Evolutionary conservation across 1,140 invertebrate genomes (phyloP).

Genomic region (Zaprionus taronus): DNA sequence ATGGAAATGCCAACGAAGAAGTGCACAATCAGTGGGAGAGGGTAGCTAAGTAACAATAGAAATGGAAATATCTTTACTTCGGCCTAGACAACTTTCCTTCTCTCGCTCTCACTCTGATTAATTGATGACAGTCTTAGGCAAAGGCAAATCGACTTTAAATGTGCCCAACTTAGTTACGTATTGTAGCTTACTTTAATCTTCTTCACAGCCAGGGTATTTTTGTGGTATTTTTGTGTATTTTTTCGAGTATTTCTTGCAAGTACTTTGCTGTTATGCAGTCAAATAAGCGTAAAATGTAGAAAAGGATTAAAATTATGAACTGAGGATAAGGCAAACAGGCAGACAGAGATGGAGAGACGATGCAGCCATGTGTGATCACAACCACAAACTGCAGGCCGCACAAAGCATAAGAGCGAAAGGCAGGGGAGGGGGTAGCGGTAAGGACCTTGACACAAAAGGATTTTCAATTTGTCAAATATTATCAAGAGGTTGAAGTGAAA

Average conservation of each 20-base stretch:
- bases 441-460: conserved; percentile 61
- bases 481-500: conserved; percentile 60
- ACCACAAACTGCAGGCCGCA: conserved; percentile 36
- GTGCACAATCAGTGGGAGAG: neutral
- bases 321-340: conserved; percentile 65
- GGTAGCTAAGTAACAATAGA: too few relatives aligned
- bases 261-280: conserved; percentile 45
- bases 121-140: conserved; percentile 35
- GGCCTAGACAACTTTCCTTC: conserved; percentile 1
- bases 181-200: neutral
- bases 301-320: conserved; percentile 80
- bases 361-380: conserved; percentile 48
- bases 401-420: conserved; percentile 49
- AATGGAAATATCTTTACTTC: conserved; percentile 26
- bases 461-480: conserved; percentile 80
- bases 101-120: conserved; percentile 25
- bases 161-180: neutral
- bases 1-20: conserved; percentile 9
- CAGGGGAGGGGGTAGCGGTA: neutral
- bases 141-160: conserved; percentile 1
- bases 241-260: conserved; percentile 13
- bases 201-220: neutral
- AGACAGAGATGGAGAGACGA: conserved; percentile 27
- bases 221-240: conserved; percentile 4
- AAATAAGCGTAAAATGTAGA: conserved; percentile 68